A percentile compares a stretch with the other conserved stretches of the same genome.
Conservation (phyloP, 2,888 invertebrate species). For the Lasioglossum villosulum region DNA sequence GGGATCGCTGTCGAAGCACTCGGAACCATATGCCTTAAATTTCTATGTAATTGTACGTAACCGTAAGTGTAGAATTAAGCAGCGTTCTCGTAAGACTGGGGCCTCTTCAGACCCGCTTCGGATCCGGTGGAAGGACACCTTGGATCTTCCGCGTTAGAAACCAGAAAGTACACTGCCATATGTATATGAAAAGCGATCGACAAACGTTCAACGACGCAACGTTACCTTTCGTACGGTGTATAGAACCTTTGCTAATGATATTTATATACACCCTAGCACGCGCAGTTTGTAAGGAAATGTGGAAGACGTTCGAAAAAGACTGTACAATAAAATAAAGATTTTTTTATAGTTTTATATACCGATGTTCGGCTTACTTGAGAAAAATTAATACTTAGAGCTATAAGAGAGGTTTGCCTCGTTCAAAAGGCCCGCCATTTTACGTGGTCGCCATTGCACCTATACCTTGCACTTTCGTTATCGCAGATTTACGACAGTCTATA, state of each 20-base stretch:
- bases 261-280: slow-evolving; percentile 59
- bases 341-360: slow-evolving; percentile 75
- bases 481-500: not conserved
- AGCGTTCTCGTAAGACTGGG: slow-evolving; percentile 77
- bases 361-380: not conserved
- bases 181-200: slow-evolving; percentile 51
- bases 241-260: slow-evolving; percentile 65
- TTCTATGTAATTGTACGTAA: slow-evolving; percentile 47
- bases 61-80: slow-evolving; percentile 43
- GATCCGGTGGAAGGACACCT: slow-evolving; percentile 65
- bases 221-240: slow-evolving; percentile 70
- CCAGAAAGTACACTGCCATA: slow-evolving; percentile 81
- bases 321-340: slow-evolving; percentile 75
- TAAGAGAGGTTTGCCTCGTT: not conserved
- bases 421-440: slow-evolving; percentile 35
- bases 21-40: slow-evolving; percentile 42
- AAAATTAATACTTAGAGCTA: not conserved
- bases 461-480: slow-evolving; percentile 8
- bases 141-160: slow-evolving; percentile 70
- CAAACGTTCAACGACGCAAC: slow-evolving; percentile 62
- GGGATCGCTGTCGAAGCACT: slow-evolving; percentile 21
- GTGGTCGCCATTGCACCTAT: not conserved
- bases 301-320: slow-evolving; percentile 65
- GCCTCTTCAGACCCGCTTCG: slow-evolving; percentile 70
- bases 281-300: slow-evolving; percentile 44